phyloP scores from a whole-genome alignment of 2,888 invertebrate species.

The Andrena chrysosceles region DNA sequence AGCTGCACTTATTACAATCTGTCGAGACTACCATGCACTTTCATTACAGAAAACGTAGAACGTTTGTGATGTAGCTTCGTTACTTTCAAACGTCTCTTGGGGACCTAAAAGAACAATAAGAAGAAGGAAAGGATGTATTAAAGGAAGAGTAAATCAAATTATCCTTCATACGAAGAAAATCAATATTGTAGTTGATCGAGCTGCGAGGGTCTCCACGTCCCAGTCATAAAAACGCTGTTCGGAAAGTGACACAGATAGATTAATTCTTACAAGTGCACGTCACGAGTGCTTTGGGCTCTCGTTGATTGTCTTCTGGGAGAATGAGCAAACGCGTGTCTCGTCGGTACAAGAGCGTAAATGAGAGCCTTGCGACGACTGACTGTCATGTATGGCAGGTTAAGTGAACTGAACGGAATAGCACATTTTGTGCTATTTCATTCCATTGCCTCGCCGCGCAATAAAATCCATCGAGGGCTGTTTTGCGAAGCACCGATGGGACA shows the following conservation, averaged over 20 bases:
- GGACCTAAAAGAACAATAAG: too few species aligned
- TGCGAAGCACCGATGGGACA: neutral
- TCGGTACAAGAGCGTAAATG: slow-evolving; percentile 13
- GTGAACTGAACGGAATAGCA: slow-evolving; percentile 32
- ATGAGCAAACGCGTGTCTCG: neutral
- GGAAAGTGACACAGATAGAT: neutral
- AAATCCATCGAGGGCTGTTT: slow-evolving; percentile 18
- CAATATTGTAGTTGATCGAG: neutral
- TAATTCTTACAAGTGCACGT: neutral
- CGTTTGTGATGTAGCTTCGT: too few species aligned
- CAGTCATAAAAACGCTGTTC: neutral
- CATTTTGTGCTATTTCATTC: slow-evolving; percentile 34
- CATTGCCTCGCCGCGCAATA: neutral
- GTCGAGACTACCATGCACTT: too few species aligned
- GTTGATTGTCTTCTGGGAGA: slow-evolving; percentile 28
- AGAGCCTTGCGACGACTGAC: neutral
- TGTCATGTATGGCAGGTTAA: slow-evolving; percentile 20
- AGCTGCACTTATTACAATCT: too few species aligned
- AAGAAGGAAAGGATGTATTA: too few species aligned
- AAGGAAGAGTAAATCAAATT: too few species aligned
- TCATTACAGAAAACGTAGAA: too few species aligned
- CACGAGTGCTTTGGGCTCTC: slow-evolving; percentile 1
- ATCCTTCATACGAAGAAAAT: neutral
- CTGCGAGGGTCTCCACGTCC: neutral
- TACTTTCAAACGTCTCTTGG: too few species aligned